Percentiles rank a stretch among this genome's conserved stretches.
These are phyloP conservation scores for Allolobophora icterica DNA, from an alignment of 2,888 invertebrate species.

Conservation along the genomic window DNA sequence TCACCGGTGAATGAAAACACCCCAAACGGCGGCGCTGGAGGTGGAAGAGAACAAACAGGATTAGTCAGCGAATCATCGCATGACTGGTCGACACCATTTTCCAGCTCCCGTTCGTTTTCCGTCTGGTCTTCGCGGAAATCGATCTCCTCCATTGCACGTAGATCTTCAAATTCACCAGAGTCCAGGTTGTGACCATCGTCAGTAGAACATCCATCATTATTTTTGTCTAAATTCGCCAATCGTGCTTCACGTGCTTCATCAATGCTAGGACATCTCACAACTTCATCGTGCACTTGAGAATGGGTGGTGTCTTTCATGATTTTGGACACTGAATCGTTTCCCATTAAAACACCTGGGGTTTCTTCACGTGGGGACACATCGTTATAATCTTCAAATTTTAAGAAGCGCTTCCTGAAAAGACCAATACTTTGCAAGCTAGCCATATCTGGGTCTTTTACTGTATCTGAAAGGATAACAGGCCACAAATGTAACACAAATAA, in stretches of 20 bases:
- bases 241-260: not conserved
- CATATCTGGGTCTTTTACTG: constrained; percentile 8
- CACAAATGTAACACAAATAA: not conserved
- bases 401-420: not conserved
- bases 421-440: not conserved
- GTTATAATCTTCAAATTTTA: constrained; percentile 17
- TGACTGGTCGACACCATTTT: not conserved
- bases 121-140: not conserved
- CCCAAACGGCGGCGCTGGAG: not conserved
- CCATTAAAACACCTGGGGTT: not conserved
- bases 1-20: not conserved
- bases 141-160: not conserved
- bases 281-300: not conserved
- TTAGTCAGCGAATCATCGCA: not conserved
- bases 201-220: not conserved
- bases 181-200: not conserved
- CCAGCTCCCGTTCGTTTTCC: not conserved
- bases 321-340: not conserved
- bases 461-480: constrained; percentile 7
- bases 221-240: constrained; percentile 8
- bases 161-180: constrained; percentile 17
- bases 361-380: not conserved
- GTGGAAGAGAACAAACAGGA: not conserved
- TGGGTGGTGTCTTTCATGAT: not conserved
- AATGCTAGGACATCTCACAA: not conserved